These are phyloP conservation scores for Scrobipalpa atriplicella DNA, from an alignment of 2,888 invertebrate species.

Conservation along the genomic window DNA sequence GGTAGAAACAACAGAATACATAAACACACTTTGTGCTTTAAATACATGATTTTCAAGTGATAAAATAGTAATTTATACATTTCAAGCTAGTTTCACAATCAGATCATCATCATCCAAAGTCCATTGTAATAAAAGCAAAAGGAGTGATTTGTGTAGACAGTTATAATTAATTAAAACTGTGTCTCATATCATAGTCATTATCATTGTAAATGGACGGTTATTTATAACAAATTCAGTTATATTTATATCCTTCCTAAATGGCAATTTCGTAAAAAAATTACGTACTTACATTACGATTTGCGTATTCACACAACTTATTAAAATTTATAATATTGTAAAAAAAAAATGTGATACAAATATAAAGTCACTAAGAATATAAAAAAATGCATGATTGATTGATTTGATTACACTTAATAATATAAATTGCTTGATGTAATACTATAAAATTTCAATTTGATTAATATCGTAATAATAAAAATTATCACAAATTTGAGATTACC, in stretches of 20 bases:
- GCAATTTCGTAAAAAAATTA: background rate
- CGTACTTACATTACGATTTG: background rate
- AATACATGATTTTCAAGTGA: background rate
- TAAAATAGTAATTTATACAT: background rate
- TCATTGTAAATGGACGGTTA: constrained; percentile 11
- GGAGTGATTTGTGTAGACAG: background rate
- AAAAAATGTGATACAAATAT: too few relatives aligned
- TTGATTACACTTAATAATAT: too few relatives aligned
- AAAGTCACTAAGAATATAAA: too few relatives aligned
- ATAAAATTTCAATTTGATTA: background rate
- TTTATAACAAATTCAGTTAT: background rate
- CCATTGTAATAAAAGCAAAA: background rate
- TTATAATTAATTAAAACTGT: background rate
- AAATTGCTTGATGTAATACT: too few relatives aligned
- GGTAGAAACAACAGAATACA: constrained; percentile 19
- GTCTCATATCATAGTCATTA: background rate
- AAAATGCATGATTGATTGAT: too few relatives aligned
- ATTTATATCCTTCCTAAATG: background rate
- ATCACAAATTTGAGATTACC: constrained; percentile 8
- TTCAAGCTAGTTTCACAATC: background rate
- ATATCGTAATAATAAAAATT: background rate
- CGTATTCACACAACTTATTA: background rate
- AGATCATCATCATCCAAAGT: background rate
- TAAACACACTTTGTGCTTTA: constrained; percentile 15
- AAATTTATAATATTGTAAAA: too few relatives aligned